Evolutionary conservation across 2,113 vertebrate species (phyloP), one percentile per base, ranked within the genome.

Genomic region (Labeo catla): DNA sequence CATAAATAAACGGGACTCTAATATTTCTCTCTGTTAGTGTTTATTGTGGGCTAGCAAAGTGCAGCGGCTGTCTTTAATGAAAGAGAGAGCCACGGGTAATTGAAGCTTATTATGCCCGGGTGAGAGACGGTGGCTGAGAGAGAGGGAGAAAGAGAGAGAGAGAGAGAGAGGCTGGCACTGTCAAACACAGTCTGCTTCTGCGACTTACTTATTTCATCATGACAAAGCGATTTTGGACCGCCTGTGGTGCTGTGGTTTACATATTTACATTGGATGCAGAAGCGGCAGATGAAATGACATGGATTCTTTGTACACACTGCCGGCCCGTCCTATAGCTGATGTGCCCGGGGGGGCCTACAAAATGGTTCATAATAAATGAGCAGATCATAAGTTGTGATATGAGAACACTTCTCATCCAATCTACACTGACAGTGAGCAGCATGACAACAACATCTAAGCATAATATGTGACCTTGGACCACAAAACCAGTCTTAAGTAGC

Each of bases 1-100:
- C 96, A 97, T 97, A 97, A 97, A 97, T 97, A 96, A 97, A 96
- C 95, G 94, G 91, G 93, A 72, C 95, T 92, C 91, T 95, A 96
- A 96, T 97, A 96, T 97, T 97, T 96, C 95, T 96, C 94, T 94
- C 91, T 0, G 94, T 96, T 96, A 96, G 94, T 94, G 95, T 97
- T 96, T 96, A 95, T 96, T 96, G 96, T 94, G 94, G 95, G 94
- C 95, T 95, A 94, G 95, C 96, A 96, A 96, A 96, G 95, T 94
- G 95, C 94, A 93, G 90, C 92, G 94, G 94, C 95, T 92, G 95
- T 95, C 94, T 95, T 95, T 96, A 97, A 97, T 97, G 96, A 97
- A 94, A 92, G 92, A 96, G 96, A 96, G 95, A 96, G 95, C 94
- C 94, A 93, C 90, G 94, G 96, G 91, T 87, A 95, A 96, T 96